Evolutionary conservation across 2,113 vertebrate genomes (phyloP), one percentile per base, ranked within the genome.

Genomic region (Poicephalus meyeri): DNA sequence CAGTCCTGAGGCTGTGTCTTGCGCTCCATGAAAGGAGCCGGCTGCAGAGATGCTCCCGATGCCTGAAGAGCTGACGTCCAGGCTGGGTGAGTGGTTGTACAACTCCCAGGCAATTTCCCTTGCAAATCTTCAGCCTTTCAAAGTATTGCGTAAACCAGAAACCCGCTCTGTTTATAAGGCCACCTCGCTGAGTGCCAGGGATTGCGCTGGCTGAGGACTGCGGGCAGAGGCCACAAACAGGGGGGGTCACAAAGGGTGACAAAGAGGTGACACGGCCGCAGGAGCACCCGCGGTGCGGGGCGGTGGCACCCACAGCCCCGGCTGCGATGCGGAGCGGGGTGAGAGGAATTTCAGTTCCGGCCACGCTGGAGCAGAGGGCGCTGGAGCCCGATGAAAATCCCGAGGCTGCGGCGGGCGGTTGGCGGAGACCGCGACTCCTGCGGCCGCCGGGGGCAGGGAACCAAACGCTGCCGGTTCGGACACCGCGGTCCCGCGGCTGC

Each of bases 321-420:
- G 4, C 21, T 31, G 77, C 87, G 8, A 10, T 7, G 24, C 2
- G 12, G 25, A 0, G 7, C 2, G 11, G 64, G 78, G 39, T 1
- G 69, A 82, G 81, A 58, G 53, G 60, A 77, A 28, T 16, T 89
- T 64, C 91, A 88, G 68, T 90, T 94, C 93, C 91, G 87, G 17
- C 83, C 42, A 2, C 49, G 84, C 76, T 70, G 93, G 93, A 96
- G n/a, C 88, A 96, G 94, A 97, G 95, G 97, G 95, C 86, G 85
- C 96, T 91, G 95, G 93, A 97, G 95, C 72, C 89, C 49, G 70
- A 72, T 20, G 5, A 83, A 97, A 95, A 8, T 63, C 64, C 61
- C 18, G 14, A 39, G 35, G 80, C 88, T 72, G 89, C 65, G 11
- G 93, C 18, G 46, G 56, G 60, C 9, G 20, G 41, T 39, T 80